Evolutionary conservation across 2,113 vertebrate species (phyloP), one percentile per base, ranked within the genome.

Genomic region (Podilymbus podiceps): DNA sequence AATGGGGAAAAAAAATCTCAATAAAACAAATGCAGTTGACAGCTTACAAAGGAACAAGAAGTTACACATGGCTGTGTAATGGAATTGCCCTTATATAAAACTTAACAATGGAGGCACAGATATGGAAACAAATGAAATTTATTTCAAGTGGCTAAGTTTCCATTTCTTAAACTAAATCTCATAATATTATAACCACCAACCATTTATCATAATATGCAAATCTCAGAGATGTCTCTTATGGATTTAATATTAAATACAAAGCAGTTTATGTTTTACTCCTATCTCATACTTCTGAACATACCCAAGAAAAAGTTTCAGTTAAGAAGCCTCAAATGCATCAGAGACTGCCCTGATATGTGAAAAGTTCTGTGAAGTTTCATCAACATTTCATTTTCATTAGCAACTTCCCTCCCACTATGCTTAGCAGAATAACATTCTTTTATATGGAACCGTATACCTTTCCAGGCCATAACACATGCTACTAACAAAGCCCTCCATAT

Each of bases 21-120:
- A 21, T 56, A 66, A 60, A 84, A 77, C 12, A 85, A 81, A 64
- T 22, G 28, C 15, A 67, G 55, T 53, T 67, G 22, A 46, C 33
- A 47, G 17, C 30, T 81, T 59, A 86, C 40, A 71, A 88, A 90
- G 44, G 30, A 81, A 71, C 8, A 85, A 66, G 27, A 59, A 71
- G 16, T 62, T 59, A 66, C 30, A 56, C 0, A 0, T 1, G 10
- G 25, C 64, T 62, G 2, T n/a, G 22, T 47, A 71, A 80, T 21
- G n/a, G 50, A 93, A 77, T n/a, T 59, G 22, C 14, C 44, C 27
- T 89, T 69, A 55, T 1, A 25, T 59, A 91, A 86, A 82, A 86
- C 12, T 9, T 60, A 22, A 50, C 13, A 27, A 30, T 28, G 25
- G 42, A 80, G 28, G 27, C 27, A 71, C 12, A 79, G 11, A 72